Evolutionary conservation across 37 sponge, comb jelly and placozoan species (phyloP), one percentile per base, ranked within the genome.

Genomic region (Haliclona indistincta): DNA sequence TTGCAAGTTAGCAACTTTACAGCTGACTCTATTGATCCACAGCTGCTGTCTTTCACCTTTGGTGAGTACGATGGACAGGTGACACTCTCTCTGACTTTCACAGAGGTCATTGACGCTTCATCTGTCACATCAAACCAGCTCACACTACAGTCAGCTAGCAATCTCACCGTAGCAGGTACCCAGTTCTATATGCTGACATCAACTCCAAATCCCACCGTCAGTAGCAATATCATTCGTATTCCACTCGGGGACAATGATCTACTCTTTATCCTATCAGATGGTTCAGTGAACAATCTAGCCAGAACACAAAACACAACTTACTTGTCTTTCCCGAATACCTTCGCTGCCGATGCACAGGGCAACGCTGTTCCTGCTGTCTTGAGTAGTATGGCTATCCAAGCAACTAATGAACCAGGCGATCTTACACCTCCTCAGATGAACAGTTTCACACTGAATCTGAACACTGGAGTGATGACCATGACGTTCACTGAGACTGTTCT

Each of bases 31-130:
- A 85, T 77, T 0, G 39, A 43, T 44, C 93, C 93, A 2, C 44
- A 39, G 22, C 64, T 93, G 30, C 19, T 83, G 10, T 84, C 78
- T 13, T 88, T 93, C 47, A 56, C 70, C 4, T 88, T 93, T 84
- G 93, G 88, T 34, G 77, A 85, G 54, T 44, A 84, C 0, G 43
- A 93, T 40, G 89, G 93, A 15, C 79, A 80, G 20, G 80, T 88
- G 10, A 85, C 89, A 4, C 77, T 89, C 40, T 83, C 87, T 4
- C 77, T 89, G 45, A 81, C 78, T 36, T 88, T 95, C 76, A 65
- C 79, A 36, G 95, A 90, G 67, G 84, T 75, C n/a, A 75, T 89
- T 60, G 75, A 88, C 61, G 52, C 56, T 20, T 26, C 74, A 0
- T 84, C 91, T 53, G 71, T 95, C 17, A 63, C 78, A 25, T 52